Evolutionary conservation across 2,888 invertebrate species (phyloP).

Genomic region (Julus scanicus): DNA sequence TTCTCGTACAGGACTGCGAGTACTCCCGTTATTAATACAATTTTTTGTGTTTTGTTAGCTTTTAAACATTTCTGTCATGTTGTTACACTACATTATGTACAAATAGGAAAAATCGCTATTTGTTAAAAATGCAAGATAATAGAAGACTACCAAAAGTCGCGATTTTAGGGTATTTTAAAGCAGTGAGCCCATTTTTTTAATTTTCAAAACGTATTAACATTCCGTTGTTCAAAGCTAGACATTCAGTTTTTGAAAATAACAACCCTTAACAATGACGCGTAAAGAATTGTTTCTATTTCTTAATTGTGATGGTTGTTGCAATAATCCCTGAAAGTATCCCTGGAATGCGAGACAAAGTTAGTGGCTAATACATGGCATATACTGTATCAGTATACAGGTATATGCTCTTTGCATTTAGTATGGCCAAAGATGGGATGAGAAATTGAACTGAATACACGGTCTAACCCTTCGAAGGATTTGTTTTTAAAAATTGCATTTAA

Average conservation of each 20-base stretch:
- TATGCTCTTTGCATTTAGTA: background rate
- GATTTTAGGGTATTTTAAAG: background rate
- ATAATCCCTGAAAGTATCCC: background rate
- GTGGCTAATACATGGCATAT: background rate
- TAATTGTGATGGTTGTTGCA: background rate
- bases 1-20: too few relatives aligned
- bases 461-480: background rate
- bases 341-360: background rate
- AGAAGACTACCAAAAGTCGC: too few relatives aligned
- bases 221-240: background rate
- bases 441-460: background rate
- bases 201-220: background rate
- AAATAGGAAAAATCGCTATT: too few relatives aligned
- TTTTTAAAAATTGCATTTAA: conserved; percentile 11
- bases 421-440: conserved; percentile 17
- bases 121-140: too few relatives aligned
- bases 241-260: background rate
- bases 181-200: background rate
- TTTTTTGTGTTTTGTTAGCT: too few relatives aligned
- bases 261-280: background rate
- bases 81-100: too few relatives aligned
- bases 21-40: too few relatives aligned
- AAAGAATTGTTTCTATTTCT: background rate
- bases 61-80: too few relatives aligned
- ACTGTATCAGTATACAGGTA: background rate